Percentiles rank a stretch among this genome's conserved stretches.
phyloP scores from a whole-genome alignment of 2,888 invertebrate genomes.

The Volucella bombylans region DNA sequence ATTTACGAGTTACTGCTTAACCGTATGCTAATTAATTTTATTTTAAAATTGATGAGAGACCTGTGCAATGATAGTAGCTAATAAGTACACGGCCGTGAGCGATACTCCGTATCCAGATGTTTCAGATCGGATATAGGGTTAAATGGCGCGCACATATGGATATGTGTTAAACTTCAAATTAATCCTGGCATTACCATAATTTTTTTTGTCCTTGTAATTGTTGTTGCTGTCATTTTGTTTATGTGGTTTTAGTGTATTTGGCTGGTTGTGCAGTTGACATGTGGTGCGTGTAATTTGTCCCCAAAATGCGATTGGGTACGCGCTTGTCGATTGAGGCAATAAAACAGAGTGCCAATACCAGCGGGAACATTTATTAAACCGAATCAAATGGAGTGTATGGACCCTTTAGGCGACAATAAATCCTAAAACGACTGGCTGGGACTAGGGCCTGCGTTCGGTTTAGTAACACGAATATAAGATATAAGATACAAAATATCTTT shows the following conservation, averaged over 20 bases:
- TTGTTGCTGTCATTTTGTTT: constrained; percentile 10
- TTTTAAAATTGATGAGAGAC: constrained; percentile 65
- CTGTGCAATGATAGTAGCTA: constrained; percentile 14
- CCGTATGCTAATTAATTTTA: constrained; percentile 65
- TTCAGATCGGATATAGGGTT: constrained; percentile 20
- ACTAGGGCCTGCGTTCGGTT: background rate
- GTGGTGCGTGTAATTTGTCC: constrained; percentile 33
- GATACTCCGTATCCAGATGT: constrained; percentile 49
- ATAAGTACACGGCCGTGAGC: constrained; percentile 24
- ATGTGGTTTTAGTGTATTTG: background rate
- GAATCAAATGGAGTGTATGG: constrained; percentile 61
- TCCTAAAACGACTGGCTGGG: constrained; percentile 11
- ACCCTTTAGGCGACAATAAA: constrained; percentile 59
- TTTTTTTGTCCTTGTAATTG: background rate
- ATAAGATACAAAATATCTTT: constrained; percentile 20
- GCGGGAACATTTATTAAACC: constrained; percentile 60
- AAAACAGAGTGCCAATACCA: constrained; percentile 34
- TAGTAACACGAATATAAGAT: background rate
- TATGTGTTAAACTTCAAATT: constrained; percentile 29
- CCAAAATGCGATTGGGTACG: constrained; percentile 30
- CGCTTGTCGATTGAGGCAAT: constrained; percentile 39
- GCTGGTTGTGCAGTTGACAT: constrained; percentile 16
- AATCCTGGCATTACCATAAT: constrained; percentile 14
- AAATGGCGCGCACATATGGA: background rate
- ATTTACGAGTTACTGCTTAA: constrained; percentile 36